A percentile compares a stretch with the other conserved stretches of the same genome.
phyloP scores from a whole-genome alignment of 2,888 invertebrate species.

The Thera obeliscata region DNA sequence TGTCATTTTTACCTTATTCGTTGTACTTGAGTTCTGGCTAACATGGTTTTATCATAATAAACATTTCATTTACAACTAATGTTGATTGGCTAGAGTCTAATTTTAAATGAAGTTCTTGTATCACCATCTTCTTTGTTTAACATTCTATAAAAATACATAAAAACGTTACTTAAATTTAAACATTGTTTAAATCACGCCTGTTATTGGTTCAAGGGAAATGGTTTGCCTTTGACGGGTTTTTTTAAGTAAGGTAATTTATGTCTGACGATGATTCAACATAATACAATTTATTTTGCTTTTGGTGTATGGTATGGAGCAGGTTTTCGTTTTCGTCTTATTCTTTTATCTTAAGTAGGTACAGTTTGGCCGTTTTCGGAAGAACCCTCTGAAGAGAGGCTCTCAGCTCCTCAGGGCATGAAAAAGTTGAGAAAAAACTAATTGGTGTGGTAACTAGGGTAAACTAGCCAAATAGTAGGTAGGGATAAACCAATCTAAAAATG shows the following conservation, averaged over 20 bases:
- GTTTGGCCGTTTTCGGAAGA: background rate
- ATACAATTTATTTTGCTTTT: slow-evolving; percentile 1
- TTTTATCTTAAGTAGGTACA: slow-evolving; percentile 6
- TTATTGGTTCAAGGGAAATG: no score
- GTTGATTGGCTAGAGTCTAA: background rate
- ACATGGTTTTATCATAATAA: slow-evolving; percentile 1
- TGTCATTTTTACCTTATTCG: slow-evolving; percentile 1
- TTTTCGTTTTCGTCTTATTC: slow-evolving; percentile 11
- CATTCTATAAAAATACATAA: background rate
- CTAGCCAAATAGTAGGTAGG: no score
- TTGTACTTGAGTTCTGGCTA: background rate
- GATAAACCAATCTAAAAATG: no score
- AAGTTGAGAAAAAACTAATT: background rate
- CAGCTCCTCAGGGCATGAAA: background rate
- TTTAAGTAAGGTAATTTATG: no score
- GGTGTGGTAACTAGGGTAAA: no score
- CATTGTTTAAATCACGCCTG: no score
- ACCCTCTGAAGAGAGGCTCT: background rate
- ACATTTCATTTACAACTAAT: background rate
- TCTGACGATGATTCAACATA: background rate
- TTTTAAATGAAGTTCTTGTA: background rate
- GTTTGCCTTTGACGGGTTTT: no score
- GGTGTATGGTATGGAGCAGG: slow-evolving; percentile 18
- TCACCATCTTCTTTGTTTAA: background rate
- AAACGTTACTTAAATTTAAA: no score